phyloP scores from a whole-genome alignment of 1,140 invertebrate species.

The Agrilus planipennis region DNA sequence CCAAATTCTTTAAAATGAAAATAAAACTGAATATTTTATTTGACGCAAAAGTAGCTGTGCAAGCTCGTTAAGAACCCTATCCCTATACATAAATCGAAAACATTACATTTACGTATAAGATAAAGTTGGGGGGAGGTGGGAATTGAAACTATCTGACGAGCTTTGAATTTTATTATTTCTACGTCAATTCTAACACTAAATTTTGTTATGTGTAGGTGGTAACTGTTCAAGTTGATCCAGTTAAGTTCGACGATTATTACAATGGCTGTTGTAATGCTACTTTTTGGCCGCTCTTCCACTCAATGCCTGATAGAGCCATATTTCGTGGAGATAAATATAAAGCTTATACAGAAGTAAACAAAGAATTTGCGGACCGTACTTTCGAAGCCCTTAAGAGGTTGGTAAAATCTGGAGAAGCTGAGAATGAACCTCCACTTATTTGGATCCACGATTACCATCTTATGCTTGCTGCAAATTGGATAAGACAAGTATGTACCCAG shows the following conservation, averaged over 20 bases:
- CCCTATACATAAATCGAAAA: no score
- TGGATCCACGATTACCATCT: slow-evolving; percentile 91
- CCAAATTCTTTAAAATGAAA: no score
- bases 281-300: slow-evolving; percentile 86
- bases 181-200: no score
- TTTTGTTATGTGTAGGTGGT: slow-evolving; percentile 47
- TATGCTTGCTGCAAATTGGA: slow-evolving; percentile 80
- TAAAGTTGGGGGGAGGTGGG: no score
- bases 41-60: no score
- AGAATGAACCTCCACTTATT: slow-evolving; percentile 54
- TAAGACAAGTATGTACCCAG: slow-evolving; percentile 61
- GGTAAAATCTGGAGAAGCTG: slow-evolving; percentile 34
- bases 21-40: no score
- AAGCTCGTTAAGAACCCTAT: no score
- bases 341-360: slow-evolving; percentile 69
- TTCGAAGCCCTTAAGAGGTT: slow-evolving; percentile 57
- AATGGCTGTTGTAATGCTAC: slow-evolving; percentile 87
- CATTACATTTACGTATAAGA: no score
- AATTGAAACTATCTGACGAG: no score
- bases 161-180: no score
- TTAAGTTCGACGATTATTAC: slow-evolving; percentile 74
- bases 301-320: slow-evolving; percentile 64
- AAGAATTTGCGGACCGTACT: slow-evolving; percentile 69
- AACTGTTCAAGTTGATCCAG: slow-evolving; percentile 60
- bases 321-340: slow-evolving; percentile 61